A percentile compares a stretch with the other conserved stretches of the same genome.
Evolutionary conservation across 2,888 invertebrate species (phyloP).

Genomic region (Hymenopus coronatus): DNA sequence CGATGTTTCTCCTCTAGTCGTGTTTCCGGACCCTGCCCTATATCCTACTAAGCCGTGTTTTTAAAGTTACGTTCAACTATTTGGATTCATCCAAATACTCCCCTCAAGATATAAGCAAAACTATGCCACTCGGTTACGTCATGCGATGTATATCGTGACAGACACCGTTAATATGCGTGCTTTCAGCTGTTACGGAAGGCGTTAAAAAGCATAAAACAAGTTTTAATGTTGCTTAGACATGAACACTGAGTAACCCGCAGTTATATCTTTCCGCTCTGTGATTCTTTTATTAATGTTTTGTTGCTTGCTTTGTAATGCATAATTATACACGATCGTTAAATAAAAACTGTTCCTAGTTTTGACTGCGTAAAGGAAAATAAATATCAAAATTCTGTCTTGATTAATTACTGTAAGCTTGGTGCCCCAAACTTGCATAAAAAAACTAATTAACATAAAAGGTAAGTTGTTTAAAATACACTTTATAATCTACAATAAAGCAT

Average conservation of each 20-base stretch:
- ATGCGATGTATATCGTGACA: not conserved
- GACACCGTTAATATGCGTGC: not conserved
- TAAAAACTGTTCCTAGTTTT: not conserved
- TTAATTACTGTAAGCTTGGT: too few relatives aligned
- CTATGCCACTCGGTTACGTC: not conserved
- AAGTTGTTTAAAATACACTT: too few relatives aligned
- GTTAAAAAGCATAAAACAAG: not conserved
- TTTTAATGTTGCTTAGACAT: not conserved
- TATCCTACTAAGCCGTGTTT: too few relatives aligned
- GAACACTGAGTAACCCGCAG: not conserved
- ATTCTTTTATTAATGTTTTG: not conserved
- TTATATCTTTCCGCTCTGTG: not conserved
- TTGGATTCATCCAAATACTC: too few relatives aligned
- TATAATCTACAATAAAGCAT: too few relatives aligned
- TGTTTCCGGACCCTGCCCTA: too few relatives aligned
- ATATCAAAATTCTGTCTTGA: not conserved
- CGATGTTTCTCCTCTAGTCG: too few relatives aligned
- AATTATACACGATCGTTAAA: not conserved
- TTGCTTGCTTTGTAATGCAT: not conserved
- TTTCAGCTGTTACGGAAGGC: not conserved
- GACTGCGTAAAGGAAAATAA: not conserved
- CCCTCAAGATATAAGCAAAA: too few relatives aligned
- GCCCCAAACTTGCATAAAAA: too few relatives aligned
- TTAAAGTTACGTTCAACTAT: too few relatives aligned
- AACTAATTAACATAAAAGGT: too few relatives aligned